Evolutionary conservation across 2,113 vertebrate genomes (phyloP).

Genomic region (Eptesicus fuscus): DNA sequence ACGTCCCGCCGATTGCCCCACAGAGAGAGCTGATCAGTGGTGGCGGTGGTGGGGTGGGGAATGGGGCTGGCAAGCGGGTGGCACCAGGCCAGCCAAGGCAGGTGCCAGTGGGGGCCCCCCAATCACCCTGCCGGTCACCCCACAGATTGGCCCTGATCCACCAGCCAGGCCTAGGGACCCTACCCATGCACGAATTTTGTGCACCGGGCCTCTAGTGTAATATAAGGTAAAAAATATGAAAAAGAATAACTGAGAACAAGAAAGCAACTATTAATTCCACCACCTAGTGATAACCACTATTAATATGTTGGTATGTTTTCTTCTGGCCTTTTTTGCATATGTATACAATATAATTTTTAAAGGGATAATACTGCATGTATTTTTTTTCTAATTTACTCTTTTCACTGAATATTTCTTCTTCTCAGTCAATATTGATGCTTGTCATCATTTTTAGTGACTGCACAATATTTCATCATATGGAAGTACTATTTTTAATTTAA

Average conservation of each 20-base stretch:
- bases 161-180: too few species aligned
- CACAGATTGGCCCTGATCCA: too few species aligned
- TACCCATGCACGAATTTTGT: too few species aligned
- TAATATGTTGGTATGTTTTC: neutral
- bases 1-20: rapidly evolving
- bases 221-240: neutral
- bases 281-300: neutral
- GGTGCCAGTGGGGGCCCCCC: too few species aligned
- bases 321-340: neutral
- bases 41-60: too few species aligned
- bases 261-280: neutral
- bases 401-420: neutral
- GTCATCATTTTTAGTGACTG: neutral
- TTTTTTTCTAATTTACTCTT: slow-evolving; percentile 11
- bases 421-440: neutral
- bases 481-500: neutral
- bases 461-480: neutral
- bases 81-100: too few species aligned
- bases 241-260: neutral
- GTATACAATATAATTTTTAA: neutral
- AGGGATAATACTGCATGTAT: neutral
- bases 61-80: too few species aligned
- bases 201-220: neutral
- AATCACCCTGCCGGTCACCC: too few species aligned
- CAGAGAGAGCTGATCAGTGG: too few species aligned